phyloP scores from a whole-genome alignment of 1,140 invertebrate genomes.

The Scaptomyza pallida region DNA sequence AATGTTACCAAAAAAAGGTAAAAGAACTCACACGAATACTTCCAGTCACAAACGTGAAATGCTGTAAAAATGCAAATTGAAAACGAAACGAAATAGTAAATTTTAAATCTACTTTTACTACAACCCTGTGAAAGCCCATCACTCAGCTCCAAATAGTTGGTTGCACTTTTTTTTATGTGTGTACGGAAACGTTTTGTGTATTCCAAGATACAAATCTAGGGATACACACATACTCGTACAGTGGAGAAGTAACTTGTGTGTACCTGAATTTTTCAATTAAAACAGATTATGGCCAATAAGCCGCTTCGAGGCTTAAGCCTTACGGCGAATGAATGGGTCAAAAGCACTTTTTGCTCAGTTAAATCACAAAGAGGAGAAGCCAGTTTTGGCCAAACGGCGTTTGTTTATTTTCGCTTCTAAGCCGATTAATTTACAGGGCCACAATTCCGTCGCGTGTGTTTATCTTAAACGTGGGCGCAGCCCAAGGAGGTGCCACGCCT shows the following conservation, averaged over 20 bases:
- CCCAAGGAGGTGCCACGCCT: not conserved
- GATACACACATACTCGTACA: slow-evolving; percentile 19
- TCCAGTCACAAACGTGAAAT: slow-evolving; percentile 29
- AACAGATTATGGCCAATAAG: slow-evolving; percentile 40
- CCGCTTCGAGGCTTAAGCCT: slow-evolving; percentile 8
- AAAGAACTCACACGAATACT: slow-evolving; percentile 1
- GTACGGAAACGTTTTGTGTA: slow-evolving; percentile 2
- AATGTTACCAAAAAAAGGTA: slow-evolving; percentile 49
- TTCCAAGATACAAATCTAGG: slow-evolving; percentile 33
- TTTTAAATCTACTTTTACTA: slow-evolving; percentile 47
- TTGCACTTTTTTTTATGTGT: slow-evolving; percentile 10
- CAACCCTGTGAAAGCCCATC: slow-evolving; percentile 1
- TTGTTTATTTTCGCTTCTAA: slow-evolving; percentile 27
- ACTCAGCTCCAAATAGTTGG: slow-evolving; percentile 13
- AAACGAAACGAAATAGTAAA: slow-evolving; percentile 68
- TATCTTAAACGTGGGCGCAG: slow-evolving; percentile 12
- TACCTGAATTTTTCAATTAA: slow-evolving; percentile 68
- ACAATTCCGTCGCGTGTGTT: slow-evolving; percentile 13
- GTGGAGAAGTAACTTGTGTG: not conserved
- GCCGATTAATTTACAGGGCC: slow-evolving; percentile 54
- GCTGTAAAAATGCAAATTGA: slow-evolving; percentile 75
- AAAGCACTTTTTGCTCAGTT: slow-evolving; percentile 7
- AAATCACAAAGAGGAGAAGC: not conserved
- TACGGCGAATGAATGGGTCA: slow-evolving; percentile 6
- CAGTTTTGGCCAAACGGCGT: not conserved